Percentiles rank a stretch among this genome's conserved stretches.
These are phyloP conservation scores for Bothrops jararaca DNA, from an alignment of 2,113 vertebrate species.

Conservation along the genomic window DNA sequence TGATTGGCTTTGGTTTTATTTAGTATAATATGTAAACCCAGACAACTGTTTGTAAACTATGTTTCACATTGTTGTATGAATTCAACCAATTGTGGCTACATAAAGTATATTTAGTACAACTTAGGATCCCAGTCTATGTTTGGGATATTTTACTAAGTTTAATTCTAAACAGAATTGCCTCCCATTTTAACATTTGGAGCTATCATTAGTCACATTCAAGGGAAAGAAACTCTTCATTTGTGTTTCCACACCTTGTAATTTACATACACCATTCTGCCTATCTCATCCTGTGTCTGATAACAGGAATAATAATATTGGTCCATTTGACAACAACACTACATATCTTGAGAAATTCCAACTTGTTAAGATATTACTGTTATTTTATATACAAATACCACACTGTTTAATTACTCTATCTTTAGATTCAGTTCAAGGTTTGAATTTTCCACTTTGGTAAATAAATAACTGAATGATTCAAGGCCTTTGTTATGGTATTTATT, in stretches of 20 bases:
- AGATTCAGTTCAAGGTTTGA: conserved; percentile 13
- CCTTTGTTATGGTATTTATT: background rate
- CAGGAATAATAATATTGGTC: background rate
- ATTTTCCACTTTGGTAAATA: conserved; percentile 14
- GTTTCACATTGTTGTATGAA: background rate
- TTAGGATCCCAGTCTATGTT: background rate
- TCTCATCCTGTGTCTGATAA: background rate
- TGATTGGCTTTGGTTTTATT: background rate
- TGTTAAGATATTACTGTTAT: background rate
- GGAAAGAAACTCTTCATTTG: background rate
- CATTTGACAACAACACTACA: background rate
- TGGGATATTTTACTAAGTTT: background rate
- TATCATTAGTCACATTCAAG: background rate
- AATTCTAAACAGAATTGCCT: background rate
- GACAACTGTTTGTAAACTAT: background rate
- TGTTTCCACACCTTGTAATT: background rate
- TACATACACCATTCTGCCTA: background rate
- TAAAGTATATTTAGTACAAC: background rate
- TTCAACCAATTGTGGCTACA: background rate
- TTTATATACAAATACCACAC: background rate
- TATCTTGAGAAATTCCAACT: background rate
- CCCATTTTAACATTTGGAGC: background rate
- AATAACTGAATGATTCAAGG: background rate
- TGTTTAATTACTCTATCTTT: background rate
- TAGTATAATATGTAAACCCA: background rate